Evolutionary conservation across 2,113 vertebrate species (phyloP).

Genomic region (Periophthalmodon schlosseri): DNA sequence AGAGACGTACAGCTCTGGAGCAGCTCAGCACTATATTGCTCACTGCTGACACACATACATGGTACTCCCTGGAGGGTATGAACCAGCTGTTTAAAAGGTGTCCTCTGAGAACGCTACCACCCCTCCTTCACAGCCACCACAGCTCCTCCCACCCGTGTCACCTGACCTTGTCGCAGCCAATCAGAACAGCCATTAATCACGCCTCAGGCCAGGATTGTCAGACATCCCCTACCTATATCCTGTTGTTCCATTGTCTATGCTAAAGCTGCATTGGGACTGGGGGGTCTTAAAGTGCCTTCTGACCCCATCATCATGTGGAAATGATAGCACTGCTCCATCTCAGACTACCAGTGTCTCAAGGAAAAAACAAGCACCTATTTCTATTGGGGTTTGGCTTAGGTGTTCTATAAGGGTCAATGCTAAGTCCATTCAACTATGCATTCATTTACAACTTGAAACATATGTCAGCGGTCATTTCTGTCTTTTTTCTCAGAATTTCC

Average conservation of each 20-base stretch:
- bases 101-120: slow-evolving; percentile 56
- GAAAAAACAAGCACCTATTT: not conserved
- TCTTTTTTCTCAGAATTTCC: no score
- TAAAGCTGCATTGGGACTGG: not conserved
- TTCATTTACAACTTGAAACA: not conserved
- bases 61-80: slow-evolving; percentile 49
- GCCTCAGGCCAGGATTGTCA: slow-evolving; percentile 62
- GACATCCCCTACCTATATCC: slow-evolving; percentile 27
- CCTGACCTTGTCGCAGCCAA: slow-evolving; percentile 74
- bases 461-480: not conserved
- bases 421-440: not conserved
- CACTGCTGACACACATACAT: slow-evolving; percentile 38
- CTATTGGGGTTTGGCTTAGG: not conserved
- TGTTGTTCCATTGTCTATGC: slow-evolving; percentile 14
- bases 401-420: not conserved
- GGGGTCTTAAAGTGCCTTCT: not conserved
- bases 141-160: slow-evolving; percentile 52
- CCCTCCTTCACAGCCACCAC: slow-evolving; percentile 11
- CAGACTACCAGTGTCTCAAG: not conserved
- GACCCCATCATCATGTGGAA: not conserved
- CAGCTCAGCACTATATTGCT: slow-evolving; percentile 37
- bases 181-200: slow-evolving; percentile 77
- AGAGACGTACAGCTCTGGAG: slow-evolving; percentile 7
- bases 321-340: not conserved
- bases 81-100: slow-evolving; percentile 67